Evolutionary conservation across 2,888 invertebrate species (phyloP).

Genomic region (Leptinotarsa tumamoca): DNA sequence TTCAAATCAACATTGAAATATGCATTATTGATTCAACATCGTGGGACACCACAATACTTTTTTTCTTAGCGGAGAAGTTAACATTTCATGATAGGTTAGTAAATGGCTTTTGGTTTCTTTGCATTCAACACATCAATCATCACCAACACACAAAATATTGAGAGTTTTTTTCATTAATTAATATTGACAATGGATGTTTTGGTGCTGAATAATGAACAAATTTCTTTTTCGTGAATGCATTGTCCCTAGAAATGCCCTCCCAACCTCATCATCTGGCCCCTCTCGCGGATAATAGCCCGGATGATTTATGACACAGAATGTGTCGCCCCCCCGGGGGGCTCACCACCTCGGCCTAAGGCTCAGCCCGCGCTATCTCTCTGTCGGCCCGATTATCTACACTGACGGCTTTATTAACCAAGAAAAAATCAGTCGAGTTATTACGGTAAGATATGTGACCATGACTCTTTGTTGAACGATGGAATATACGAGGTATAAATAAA

Average conservation of each 20-base stretch:
- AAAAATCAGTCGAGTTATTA: slow-evolving; percentile 41
- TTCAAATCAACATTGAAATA: no score
- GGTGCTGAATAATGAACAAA: not conserved
- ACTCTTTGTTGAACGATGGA: slow-evolving; percentile 34
- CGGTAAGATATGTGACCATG: slow-evolving; percentile 39
- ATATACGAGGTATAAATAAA: slow-evolving; percentile 33
- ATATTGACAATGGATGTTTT: not conserved
- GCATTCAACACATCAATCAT: no score
- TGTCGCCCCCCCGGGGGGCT: slow-evolving; percentile 39
- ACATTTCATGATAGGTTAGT: no score
- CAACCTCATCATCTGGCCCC: slow-evolving; percentile 25
- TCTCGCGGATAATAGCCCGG: slow-evolving; percentile 38
- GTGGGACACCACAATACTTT: no score
- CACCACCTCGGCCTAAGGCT: slow-evolving; percentile 31
- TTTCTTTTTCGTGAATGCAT: slow-evolving; percentile 7
- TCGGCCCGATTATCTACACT: slow-evolving; percentile 42
- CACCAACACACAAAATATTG: no score
- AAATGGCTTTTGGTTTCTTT: no score
- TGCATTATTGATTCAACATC: no score
- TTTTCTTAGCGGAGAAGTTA: no score
- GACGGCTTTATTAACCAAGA: slow-evolving; percentile 44
- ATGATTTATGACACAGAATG: slow-evolving; percentile 40
- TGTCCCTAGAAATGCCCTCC: slow-evolving; percentile 11
- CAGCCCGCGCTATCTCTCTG: slow-evolving; percentile 33
- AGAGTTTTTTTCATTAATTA: not conserved